Base-by-base conservation (phyloP, 2,797 vertebrate genomes). In the Pantherophis vulpinus region DNA sequence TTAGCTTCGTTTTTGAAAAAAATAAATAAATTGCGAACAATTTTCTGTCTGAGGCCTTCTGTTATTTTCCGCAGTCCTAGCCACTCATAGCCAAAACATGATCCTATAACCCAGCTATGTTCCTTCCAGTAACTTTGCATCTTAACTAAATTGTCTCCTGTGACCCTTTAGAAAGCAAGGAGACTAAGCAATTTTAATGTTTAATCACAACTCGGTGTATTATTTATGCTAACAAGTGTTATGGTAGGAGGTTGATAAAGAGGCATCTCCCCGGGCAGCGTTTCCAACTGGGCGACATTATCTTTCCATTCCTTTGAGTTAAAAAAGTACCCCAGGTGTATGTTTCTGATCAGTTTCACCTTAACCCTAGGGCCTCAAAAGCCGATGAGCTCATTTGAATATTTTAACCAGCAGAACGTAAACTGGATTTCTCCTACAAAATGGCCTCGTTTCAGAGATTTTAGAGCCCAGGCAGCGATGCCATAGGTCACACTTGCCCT, bases 191-290 rank as follows among this genome's bases (percentile, higher is more conserved):
- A 79, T 79, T 79, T 79, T 79, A 79, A 79, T 79, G 32, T 42
- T 97, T 97, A 97, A 97, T 95, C 95, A 95, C 96, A 96, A 96
- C 97, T 96, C 92, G 96, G 97, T 97, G 95, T 96, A 97, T 98
- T 97, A 98, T 98, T 97, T 97, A 97, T 98, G 96, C 91, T 95
- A 95, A 95, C 60, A 4, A 90, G 94, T 95, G 97, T 95, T 66
- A 66, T 95, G 96, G 95, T 93, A 94, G 93, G 95, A 94, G 97
- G 96, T 97, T 98, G 97, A 96, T 23, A 90, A 97, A 95, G 94
- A 95, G 95, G 96, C 96, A 4, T 95, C 94, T 95, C 95, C 90
- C 93, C 93, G 96, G 96, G 94, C 94, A 96, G 97, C 97, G 97
- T 97, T 97, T 98, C 95, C 97, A 96, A 96, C 95, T 95, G 96